Conservation (phyloP, 2,888 invertebrate species). For the Acholoe squamosa region DNA sequence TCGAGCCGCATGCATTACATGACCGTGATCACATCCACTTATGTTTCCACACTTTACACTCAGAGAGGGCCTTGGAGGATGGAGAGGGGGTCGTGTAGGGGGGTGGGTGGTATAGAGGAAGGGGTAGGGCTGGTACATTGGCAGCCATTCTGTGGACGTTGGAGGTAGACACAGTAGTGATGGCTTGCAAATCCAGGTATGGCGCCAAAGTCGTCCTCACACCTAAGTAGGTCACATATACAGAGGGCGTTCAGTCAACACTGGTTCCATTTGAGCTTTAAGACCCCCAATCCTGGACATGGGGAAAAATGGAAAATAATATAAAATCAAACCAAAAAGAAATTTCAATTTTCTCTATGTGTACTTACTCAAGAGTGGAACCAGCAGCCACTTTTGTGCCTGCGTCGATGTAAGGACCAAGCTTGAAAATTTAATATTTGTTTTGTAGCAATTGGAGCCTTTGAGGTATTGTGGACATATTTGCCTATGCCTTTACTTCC, state of each 20-base stretch:
- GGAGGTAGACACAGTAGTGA: neutral
- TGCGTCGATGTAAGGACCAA: neutral
- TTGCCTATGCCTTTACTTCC: too few species aligned
- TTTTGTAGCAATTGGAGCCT: neutral
- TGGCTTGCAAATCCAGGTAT: neutral
- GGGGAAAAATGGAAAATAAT: too few species aligned
- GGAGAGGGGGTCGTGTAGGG: too few species aligned
- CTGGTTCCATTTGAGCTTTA: neutral
- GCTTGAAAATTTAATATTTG: slow-evolving; percentile 20
- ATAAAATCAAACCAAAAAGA: too few species aligned
- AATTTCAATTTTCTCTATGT: too few species aligned
- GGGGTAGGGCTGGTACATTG: neutral
- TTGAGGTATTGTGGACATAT: too few species aligned
- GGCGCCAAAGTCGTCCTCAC: neutral
- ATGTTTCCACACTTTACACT: neutral
- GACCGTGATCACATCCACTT: neutral
- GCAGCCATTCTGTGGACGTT: neutral
- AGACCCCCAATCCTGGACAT: neutral
- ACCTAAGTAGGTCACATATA: slow-evolving; percentile 17
- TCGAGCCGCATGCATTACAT: neutral
- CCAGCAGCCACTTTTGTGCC: too few species aligned
- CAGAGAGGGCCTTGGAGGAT: neutral
- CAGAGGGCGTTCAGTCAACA: neutral
- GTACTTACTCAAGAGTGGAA: too few species aligned
- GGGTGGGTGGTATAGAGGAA: neutral